phyloP scores from a whole-genome alignment of 2,888 invertebrate genomes.

The Clusia tigrina region DNA sequence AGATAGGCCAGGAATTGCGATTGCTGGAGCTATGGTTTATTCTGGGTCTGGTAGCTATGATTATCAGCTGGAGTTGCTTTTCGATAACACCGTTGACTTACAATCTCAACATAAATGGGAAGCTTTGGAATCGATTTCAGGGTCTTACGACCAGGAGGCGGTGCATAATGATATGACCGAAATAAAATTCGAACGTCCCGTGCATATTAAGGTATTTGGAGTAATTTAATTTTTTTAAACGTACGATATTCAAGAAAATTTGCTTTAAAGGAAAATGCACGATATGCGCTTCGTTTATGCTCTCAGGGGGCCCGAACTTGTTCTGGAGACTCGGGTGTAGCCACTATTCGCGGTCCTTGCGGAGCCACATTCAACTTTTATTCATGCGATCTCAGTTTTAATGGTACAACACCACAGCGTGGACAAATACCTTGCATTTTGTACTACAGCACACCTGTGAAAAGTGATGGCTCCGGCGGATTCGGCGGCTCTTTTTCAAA shows the following conservation, averaged over 20 bases:
- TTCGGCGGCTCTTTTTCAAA: constrained; percentile 38
- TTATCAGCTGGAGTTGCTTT: constrained; percentile 89
- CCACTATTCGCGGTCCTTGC: constrained; percentile 89
- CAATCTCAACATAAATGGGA: constrained; percentile 80
- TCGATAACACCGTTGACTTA: constrained; percentile 71
- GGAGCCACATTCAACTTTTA: constrained; percentile 90
- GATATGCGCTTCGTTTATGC: constrained; percentile 87
- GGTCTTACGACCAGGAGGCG: constrained; percentile 84
- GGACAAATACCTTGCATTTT: constrained; percentile 95
- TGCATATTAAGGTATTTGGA: constrained; percentile 78
- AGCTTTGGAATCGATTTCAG: constrained; percentile 83
- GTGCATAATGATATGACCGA: constrained; percentile 89
- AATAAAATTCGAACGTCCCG: constrained; percentile 88
- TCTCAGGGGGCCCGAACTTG: constrained; percentile 92
- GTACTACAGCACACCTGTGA: constrained; percentile 69
- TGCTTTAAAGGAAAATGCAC: constrained; percentile 75
- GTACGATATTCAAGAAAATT: neutral
- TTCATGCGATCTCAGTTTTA: constrained; percentile 91
- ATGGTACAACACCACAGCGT: constrained; percentile 93
- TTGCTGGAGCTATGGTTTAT: constrained; percentile 90
- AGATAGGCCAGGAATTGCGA: constrained; percentile 85
- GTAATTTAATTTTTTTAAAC: neutral
- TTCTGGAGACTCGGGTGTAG: constrained; percentile 92
- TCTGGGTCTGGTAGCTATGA: constrained; percentile 89
- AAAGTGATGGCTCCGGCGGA: constrained; percentile 44